Evolutionary conservation across 2,888 invertebrate genomes (phyloP), one percentile per base, ranked within the genome.

Genomic region (Malacosoma neustria): DNA sequence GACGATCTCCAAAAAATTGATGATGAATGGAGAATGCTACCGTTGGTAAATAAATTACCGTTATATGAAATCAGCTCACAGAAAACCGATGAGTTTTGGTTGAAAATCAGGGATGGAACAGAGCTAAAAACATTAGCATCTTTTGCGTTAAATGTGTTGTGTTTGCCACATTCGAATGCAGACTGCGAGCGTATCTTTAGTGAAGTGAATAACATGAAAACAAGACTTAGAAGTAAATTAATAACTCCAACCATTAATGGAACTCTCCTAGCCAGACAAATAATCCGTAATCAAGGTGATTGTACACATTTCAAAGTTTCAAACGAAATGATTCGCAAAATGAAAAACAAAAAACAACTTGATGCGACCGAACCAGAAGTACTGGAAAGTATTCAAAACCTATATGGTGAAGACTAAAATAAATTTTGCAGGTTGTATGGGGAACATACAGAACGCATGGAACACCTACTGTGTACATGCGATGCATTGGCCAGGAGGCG

Each of bases 41-140:
- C 34, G 3, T 7, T 11, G 6, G 37, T 40, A 35, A 40, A 40
- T 22, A 37, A 37, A 37, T 32, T 37, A 13, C n/a, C 37, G 35
- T 9, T 29, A 29, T 30, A 11, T 12, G 39, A 39, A 36, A 14
- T 39, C 29, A 13, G 22, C 31, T 5, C 32, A 9, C 9, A 11
- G 34, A 37, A 40, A 40, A 34, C 37, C 29, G 34, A 40, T 13
- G 40, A 40, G n/a, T 40, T 40, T 33, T 40, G 40, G 40, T 1
- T 7, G 4, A 35, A 40, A 32, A 35, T 40, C 4, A 13, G n/a
- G 14, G 11, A 12, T 1, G 15, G 15, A 37, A 37, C 37, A 1
- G 40, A 36, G 5, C 5, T 1, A 15, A 15, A 15, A 15, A 15
- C 15, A 15, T 15, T 15, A 15, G 15, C 15, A 15, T 15, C 7